Conservation (phyloP, 2,888 invertebrate genomes). For the Calephelis perditalis region DNA sequence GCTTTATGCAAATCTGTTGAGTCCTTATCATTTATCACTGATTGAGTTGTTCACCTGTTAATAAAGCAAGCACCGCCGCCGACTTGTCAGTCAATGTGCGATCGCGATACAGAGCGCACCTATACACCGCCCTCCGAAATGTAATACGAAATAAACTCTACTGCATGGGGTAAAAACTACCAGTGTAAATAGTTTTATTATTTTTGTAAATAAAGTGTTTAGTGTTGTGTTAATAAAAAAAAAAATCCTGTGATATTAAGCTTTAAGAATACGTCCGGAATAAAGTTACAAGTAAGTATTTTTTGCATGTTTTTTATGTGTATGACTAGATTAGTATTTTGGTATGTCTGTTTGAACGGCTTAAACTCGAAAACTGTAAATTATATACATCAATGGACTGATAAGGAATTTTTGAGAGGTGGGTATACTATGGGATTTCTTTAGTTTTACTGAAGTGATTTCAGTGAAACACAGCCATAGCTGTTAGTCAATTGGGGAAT, state of each 20-base stretch:
- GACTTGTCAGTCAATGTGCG: conserved; percentile 45
- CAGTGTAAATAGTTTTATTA: conserved; percentile 48
- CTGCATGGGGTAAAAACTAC: conserved; percentile 36
- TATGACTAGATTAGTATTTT: too few relatives aligned
- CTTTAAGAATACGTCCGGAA: conserved; percentile 45
- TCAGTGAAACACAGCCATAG: too few relatives aligned
- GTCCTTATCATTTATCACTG: conserved; percentile 48
- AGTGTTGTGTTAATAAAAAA: conserved; percentile 39
- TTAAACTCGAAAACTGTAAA: too few relatives aligned
- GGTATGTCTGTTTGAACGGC: too few relatives aligned
- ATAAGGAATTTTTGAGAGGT: too few relatives aligned
- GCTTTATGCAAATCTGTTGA: conserved; percentile 27
- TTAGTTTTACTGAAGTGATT: too few relatives aligned
- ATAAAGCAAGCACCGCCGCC: conserved; percentile 46
- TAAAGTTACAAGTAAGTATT: conserved; percentile 57
- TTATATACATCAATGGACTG: too few relatives aligned
- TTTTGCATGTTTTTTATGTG: conserved; percentile 23
- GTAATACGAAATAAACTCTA: conserved; percentile 37
- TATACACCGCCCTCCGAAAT: conserved; percentile 35
- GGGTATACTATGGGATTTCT: too few relatives aligned
- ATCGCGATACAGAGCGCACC: conserved; percentile 43
- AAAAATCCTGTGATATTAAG: conserved; percentile 76
- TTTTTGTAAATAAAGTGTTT: conserved; percentile 40
- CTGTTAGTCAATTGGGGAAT: too few relatives aligned
- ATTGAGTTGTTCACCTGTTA: conserved; percentile 63